Percentiles rank a stretch among this genome's conserved stretches.
These are phyloP conservation scores for Harlomillsia oculata DNA, from an alignment of 1,140 invertebrate species.

Conservation along the genomic window DNA sequence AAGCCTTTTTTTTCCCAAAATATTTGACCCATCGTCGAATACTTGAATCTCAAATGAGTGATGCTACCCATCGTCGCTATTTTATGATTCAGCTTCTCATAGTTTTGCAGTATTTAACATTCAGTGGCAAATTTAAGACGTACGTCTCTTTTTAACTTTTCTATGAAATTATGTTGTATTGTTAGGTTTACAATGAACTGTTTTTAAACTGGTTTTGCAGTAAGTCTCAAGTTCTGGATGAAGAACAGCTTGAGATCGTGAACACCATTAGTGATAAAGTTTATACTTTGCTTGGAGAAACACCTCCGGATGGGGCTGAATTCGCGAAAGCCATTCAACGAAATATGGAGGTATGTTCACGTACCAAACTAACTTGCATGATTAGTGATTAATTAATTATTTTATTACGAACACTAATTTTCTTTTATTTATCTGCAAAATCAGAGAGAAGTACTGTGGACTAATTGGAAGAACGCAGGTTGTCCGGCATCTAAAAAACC, in stretches of 20 bases:
- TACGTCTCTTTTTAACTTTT: no score
- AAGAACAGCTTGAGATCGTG: conserved; percentile 78
- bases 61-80: conserved; percentile 90
- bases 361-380: no score
- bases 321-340: conserved; percentile 78
- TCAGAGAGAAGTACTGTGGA: conserved; percentile 85
- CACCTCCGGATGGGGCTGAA: conserved; percentile 73
- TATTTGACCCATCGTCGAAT: conserved; percentile 96
- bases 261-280: conserved; percentile 62
- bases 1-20: conserved; percentile 78
- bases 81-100: conserved; percentile 93
- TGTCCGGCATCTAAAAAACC: conserved; percentile 67
- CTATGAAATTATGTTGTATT: conserved; percentile 1
- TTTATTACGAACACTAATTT: no score
- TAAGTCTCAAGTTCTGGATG: conserved; percentile 68
- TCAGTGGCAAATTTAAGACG: conserved; percentile 87
- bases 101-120: conserved; percentile 86
- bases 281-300: conserved; percentile 70
- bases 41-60: conserved; percentile 86
- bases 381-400: no score
- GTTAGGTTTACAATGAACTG: no score
- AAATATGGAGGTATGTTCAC: conserved; percentile 47
- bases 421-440: no score
- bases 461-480: conserved; percentile 95
- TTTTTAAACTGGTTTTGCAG: no score